Evolutionary conservation across 2,797 vertebrate genomes (phyloP).

Genomic region (Pipistrellus kuhlii): DNA sequence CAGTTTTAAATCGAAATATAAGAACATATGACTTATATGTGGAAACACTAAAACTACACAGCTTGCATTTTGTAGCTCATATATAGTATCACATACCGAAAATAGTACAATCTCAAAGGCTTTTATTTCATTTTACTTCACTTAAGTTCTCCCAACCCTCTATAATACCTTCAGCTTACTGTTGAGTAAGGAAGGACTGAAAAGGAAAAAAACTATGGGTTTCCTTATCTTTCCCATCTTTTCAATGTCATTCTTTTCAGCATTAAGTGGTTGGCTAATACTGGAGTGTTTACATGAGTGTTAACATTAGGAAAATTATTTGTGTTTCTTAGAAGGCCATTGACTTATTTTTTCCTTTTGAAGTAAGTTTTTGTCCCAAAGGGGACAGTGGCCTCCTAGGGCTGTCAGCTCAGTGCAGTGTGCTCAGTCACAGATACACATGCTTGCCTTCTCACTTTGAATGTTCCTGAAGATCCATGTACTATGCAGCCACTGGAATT

Average conservation of each 20-base stretch:
- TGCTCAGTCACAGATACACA: neutral
- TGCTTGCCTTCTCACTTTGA: neutral
- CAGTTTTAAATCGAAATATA: neutral
- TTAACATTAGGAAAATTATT: neutral
- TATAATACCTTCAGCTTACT: neutral
- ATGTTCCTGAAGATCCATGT: neutral
- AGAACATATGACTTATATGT: neutral
- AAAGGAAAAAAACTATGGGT: neutral
- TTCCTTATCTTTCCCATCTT: neutral
- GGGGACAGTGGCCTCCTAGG: neutral
- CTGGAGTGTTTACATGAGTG: neutral
- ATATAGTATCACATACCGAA: neutral
- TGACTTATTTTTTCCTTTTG: neutral
- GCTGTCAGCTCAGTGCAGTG: neutral
- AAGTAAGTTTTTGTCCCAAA: neutral
- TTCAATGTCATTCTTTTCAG: neutral
- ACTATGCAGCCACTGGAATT: neutral
- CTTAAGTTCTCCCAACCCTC: neutral
- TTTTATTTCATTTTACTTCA: neutral
- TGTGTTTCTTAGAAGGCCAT: neutral
- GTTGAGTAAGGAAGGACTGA: neutral
- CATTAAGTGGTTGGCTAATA: neutral
- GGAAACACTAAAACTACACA: neutral
- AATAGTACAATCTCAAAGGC: neutral
- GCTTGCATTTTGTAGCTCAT: neutral